Evolutionary conservation across 1,140 invertebrate species (phyloP).

Genomic region (Sycophaga agraensis): DNA sequence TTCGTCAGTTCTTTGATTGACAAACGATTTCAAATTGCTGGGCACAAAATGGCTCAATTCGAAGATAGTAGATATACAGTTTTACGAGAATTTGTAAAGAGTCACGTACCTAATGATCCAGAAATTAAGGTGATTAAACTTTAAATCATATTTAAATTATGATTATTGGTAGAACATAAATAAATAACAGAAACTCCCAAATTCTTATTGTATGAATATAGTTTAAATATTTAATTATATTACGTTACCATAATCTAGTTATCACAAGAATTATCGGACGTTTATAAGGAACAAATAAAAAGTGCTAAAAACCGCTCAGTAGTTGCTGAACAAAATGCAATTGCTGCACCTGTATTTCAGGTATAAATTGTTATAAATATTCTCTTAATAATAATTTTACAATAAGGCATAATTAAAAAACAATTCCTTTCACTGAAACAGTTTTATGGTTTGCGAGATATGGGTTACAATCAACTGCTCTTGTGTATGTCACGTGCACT

Average conservation of each 20-base stretch:
- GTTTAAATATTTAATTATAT: background rate
- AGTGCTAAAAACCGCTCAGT: conserved; percentile 23
- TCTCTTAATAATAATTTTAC: background rate
- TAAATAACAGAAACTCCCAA: background rate
- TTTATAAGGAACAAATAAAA: conserved; percentile 29
- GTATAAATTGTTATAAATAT: conserved; percentile 25
- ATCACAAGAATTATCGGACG: conserved; percentile 36
- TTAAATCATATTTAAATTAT: background rate
- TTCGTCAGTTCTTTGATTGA: conserved; percentile 33
- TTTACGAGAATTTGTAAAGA: conserved; percentile 34
- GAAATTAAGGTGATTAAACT: conserved; percentile 33
- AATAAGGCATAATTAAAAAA: too few relatives aligned
- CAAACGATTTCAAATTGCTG: conserved; percentile 34
- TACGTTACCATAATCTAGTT: conserved; percentile 31
- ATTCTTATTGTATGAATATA: background rate
- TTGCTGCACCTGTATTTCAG: conserved; percentile 40
- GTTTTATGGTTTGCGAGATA: conserved; percentile 42
- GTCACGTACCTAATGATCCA: conserved; percentile 35
- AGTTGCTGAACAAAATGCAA: conserved; percentile 33
- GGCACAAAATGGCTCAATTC: conserved; percentile 34
- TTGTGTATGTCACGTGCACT: conserved; percentile 42
- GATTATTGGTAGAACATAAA: background rate
- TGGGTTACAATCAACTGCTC: conserved; percentile 44
- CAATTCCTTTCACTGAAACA: background rate
- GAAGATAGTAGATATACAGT: conserved; percentile 39